Base-by-base conservation (phyloP, 2,113 vertebrate species). In the Aspiorhynchus laticeps region DNA sequence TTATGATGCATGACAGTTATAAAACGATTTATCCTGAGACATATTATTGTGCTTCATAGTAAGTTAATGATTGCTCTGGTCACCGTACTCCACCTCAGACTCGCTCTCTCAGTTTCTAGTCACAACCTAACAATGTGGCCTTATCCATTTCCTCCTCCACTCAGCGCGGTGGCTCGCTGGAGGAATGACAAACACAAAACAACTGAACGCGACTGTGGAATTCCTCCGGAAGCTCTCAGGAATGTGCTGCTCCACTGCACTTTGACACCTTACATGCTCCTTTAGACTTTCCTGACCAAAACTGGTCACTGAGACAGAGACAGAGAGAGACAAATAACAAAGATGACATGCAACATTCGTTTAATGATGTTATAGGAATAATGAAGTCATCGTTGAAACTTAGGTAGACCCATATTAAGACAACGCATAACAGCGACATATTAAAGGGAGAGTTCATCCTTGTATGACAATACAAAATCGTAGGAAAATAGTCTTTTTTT, bases 81-180 rank as follows among this genome's bases (percentile, higher is more conserved):
- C 15, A 85, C 71, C 21, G 4, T 28, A 53, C 43, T 17, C 48
- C 15, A 1, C 48, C 59, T n/a, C 38, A 43, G 19, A 80, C 28
- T 81, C 31, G 0, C 48, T 63, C 48, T 63, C 4, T 56, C 56
- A 41, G 43, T 56, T 56, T 73, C 71, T 51, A 77, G 85, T 86
- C 48, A 26, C 71, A 74, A 74, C 43, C 71, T 80, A 87, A 90
- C 91, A 86, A 91, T 71, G 87, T 28, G 38, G 53, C 77, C 89
- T 93, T 92, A 93, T 94, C 93, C 88, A 85, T 87, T 90, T 90
- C 88, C 87, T 86, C 91, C 91, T 94, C 89, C 89, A 84, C 79
- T 79, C 69, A 80, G 41, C 53, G n/a, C 36, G 43, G 83, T 81
- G 56, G 80, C 21, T 26, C 15, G 84, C 85, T 84, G 1, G 74